A percentile compares a stretch with the other conserved stretches of the same genome.
These are phyloP conservation scores for Gambusia affinis DNA, from an alignment of 2,113 vertebrate genomes.

Conservation along the genomic window DNA sequence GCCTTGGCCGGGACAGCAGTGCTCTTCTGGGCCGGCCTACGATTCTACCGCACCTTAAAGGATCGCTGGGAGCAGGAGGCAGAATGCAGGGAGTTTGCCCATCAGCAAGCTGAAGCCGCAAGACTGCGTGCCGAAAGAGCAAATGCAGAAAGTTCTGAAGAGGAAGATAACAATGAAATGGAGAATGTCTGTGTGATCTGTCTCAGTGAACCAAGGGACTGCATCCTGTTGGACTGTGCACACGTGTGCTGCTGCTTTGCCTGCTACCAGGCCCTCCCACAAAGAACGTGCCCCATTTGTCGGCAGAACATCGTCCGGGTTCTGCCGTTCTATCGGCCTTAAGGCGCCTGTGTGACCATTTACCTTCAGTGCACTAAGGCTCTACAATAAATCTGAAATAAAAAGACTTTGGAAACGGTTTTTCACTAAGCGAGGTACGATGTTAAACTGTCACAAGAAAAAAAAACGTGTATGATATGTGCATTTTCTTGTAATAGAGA, in stretches of 20 bases:
- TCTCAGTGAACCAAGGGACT: conserved; percentile 78
- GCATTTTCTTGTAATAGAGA: conserved; percentile 7
- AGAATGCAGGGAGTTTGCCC: conserved; percentile 69
- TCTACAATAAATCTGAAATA: conserved; percentile 8
- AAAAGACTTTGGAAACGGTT: conserved; percentile 6
- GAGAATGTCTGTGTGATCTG: conserved; percentile 82
- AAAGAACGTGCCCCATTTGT: conserved; percentile 85
- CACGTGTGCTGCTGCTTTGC: conserved; percentile 89
- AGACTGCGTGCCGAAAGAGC: neutral
- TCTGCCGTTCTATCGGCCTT: conserved; percentile 84
- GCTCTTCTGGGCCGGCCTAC: conserved; percentile 74
- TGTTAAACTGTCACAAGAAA: neutral
- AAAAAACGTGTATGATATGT: too few relatives aligned
- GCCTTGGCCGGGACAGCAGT: conserved; percentile 63
- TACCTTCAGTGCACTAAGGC: conserved; percentile 19
- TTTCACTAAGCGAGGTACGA: neutral
- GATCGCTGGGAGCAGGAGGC: conserved; percentile 62
- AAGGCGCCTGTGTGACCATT: conserved; percentile 15
- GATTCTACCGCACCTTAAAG: conserved; percentile 70
- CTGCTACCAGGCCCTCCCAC: conserved; percentile 84
- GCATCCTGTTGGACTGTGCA: conserved; percentile 84
- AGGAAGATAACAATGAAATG: neutral
- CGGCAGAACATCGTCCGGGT: conserved; percentile 81
- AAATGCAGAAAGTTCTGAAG: neutral
- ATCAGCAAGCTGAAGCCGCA: conserved; percentile 5